A percentile compares a stretch with the other conserved stretches of the same genome.
Evolutionary conservation across 2,113 vertebrate genomes (phyloP).

Genomic region (Caloenas nicobarica): DNA sequence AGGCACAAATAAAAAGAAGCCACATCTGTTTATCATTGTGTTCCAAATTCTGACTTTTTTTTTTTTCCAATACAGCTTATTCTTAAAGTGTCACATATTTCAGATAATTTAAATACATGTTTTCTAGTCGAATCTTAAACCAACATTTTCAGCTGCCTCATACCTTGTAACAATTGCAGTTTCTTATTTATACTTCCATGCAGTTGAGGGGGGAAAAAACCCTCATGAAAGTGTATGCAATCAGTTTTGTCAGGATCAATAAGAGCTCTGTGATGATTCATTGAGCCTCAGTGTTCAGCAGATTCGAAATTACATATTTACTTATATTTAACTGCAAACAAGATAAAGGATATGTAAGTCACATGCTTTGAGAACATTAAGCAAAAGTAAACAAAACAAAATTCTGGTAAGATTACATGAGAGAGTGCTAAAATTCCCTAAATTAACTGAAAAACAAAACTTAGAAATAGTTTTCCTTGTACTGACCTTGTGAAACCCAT

Average conservation of each 20-base stretch:
- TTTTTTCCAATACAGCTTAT: background rate
- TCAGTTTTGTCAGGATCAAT: background rate
- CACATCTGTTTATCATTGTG: background rate
- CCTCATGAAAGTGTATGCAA: background rate
- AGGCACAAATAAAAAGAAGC: background rate
- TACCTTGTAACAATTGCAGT: background rate
- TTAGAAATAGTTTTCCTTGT: background rate
- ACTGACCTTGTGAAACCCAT: background rate
- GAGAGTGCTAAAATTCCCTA: background rate
- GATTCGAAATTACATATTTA: background rate
- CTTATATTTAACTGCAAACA: background rate
- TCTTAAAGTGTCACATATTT: background rate
- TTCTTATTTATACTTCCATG: background rate
- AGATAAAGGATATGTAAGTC: background rate
- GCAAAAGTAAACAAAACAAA: background rate
- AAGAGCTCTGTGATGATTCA: background rate
- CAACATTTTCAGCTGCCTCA: background rate
- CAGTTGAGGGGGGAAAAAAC: background rate
- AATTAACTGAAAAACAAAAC: background rate
- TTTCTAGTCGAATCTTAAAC: background rate
- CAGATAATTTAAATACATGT: background rate
- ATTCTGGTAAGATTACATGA: background rate
- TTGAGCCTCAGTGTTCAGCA: background rate
- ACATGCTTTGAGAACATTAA: background rate
- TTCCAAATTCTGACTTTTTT: background rate